Conservation (phyloP, 2,113 vertebrate species). For the Pteronura brasiliensis region DNA sequence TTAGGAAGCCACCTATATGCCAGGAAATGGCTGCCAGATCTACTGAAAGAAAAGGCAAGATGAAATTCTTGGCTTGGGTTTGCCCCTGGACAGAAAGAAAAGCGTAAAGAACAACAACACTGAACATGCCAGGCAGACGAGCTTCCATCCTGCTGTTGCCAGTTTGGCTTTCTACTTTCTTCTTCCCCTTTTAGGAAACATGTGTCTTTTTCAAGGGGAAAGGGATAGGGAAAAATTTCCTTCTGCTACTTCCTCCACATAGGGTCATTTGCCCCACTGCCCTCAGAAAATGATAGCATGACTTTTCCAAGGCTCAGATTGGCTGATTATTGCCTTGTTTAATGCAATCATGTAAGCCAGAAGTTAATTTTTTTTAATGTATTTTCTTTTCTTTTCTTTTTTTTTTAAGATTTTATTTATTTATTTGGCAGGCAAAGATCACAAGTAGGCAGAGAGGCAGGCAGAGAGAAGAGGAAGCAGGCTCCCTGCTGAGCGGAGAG, state of each 20-base stretch:
- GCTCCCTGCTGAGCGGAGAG: too few species aligned
- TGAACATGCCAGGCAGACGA: not conserved
- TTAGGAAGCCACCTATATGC: not conserved
- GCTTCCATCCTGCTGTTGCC: not conserved
- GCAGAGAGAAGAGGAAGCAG: too few species aligned
- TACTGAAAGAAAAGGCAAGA: conserved; percentile 44
- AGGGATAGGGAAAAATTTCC: not conserved
- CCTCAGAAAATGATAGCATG: not conserved
- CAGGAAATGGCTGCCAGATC: conserved; percentile 21
- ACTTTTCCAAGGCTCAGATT: not conserved
- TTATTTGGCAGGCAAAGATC: too few species aligned
- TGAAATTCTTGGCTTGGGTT: conserved; percentile 51
- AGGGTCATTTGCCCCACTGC: not conserved
- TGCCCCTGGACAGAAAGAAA: conserved; percentile 43
- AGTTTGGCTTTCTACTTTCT: not conserved
- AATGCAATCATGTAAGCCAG: not conserved
- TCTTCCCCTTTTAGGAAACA: not conserved
- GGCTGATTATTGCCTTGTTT: not conserved
- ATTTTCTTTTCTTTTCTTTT: not conserved
- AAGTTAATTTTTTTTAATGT: not conserved
- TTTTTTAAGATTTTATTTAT: too few species aligned
- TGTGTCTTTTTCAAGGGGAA: not conserved
- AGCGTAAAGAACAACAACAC: conserved; percentile 20
- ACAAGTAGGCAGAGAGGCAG: too few species aligned
- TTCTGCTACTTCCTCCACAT: not conserved